phyloP scores from a whole-genome alignment of 2,888 invertebrate species.

The Lathronympha strigana region DNA sequence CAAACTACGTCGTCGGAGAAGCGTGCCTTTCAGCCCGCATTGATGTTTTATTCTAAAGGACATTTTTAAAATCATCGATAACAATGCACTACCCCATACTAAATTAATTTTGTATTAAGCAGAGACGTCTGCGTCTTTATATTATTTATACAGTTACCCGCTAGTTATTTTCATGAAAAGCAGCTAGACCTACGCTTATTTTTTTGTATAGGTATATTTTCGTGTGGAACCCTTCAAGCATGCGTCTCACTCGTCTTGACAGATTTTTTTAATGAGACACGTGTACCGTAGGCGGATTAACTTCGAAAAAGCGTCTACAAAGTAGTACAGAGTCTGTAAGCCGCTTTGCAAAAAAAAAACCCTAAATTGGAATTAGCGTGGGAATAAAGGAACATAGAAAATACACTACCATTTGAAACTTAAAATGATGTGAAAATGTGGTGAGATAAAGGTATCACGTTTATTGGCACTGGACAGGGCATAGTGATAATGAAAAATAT shows the following conservation, averaged over 20 bases:
- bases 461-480: conserved; percentile 34
- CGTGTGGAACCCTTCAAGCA: neutral
- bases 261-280: conserved; percentile 38
- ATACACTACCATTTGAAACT: conserved; percentile 30
- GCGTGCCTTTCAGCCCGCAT: too few species aligned
- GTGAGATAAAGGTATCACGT: conserved; percentile 39
- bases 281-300: conserved; percentile 35
- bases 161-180: neutral
- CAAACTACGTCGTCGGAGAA: too few species aligned
- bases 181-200: neutral
- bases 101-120: too few species aligned
- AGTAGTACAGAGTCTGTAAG: conserved; percentile 35
- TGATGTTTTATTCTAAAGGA: too few species aligned
- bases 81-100: too few species aligned
- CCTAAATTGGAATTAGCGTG: conserved; percentile 40
- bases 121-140: too few species aligned
- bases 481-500: conserved; percentile 38
- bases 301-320: conserved; percentile 34
- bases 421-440: conserved; percentile 31
- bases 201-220: neutral
- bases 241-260: conserved; percentile 8
- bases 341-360: conserved; percentile 38
- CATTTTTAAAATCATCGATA: too few species aligned
- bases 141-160: too few species aligned
- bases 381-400: conserved; percentile 33